Conservation (phyloP, 2,888 invertebrate genomes). For the Brachypalpus laphriformis region DNA sequence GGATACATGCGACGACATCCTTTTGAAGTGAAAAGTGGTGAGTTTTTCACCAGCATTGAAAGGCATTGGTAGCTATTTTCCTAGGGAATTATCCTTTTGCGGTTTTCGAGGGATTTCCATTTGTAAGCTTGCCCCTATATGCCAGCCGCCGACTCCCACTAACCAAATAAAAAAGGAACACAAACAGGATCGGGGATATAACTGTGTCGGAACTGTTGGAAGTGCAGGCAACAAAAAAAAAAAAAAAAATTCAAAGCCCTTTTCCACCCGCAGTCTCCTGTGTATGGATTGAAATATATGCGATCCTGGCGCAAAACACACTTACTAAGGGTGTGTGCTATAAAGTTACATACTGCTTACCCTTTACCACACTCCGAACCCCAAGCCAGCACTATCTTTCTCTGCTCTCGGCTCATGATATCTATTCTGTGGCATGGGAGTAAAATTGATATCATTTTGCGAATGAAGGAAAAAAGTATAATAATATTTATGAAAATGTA, state of each 20-base stretch:
- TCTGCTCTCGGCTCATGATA: neutral
- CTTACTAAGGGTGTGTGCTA: conserved; percentile 27
- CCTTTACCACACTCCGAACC: conserved; percentile 5
- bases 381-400: conserved; percentile 9
- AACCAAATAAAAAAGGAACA: conserved; percentile 10
- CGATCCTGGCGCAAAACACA: conserved; percentile 30
- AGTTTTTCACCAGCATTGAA: conserved; percentile 46
- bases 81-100: conserved; percentile 61
- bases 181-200: neutral
- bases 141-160: neutral
- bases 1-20: conserved; percentile 58
- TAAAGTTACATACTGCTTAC: conserved; percentile 44
- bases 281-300: conserved; percentile 49
- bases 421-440: conserved; percentile 13
- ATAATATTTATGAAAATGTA: conserved; percentile 67
- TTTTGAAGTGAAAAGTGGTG: conserved; percentile 58
- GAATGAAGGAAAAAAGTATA: conserved; percentile 39
- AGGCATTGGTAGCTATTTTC: conserved; percentile 25
- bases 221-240: neutral
- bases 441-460: conserved; percentile 65
- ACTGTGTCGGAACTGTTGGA: neutral
- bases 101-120: conserved; percentile 59
- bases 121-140: conserved; percentile 4
- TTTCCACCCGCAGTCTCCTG: conserved; percentile 34
- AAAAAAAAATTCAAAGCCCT: conserved; percentile 10